A percentile compares a stretch with the other conserved stretches of the same genome.
Evolutionary conservation across 2,888 invertebrate species (phyloP).

Genomic region (Drepana falcataria): DNA sequence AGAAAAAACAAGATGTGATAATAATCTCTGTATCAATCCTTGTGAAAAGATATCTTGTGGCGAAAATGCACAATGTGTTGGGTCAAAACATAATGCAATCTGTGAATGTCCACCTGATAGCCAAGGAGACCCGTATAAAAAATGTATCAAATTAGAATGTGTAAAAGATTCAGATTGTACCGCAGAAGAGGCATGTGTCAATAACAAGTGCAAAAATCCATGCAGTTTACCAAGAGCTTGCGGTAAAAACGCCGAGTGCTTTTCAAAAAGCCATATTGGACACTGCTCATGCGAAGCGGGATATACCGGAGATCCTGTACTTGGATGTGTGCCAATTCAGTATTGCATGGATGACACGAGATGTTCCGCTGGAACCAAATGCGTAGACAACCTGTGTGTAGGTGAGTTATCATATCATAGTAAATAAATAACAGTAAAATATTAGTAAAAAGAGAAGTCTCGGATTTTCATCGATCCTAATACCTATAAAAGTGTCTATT

Average conservation of each 20-base stretch:
- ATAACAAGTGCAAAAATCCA: conserved; percentile 89
- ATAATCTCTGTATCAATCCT: conserved; percentile 87
- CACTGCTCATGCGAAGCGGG: conserved; percentile 91
- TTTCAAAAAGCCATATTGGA: conserved; percentile 87
- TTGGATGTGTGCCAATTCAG: conserved; percentile 90
- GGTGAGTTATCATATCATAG: conserved; percentile 62
- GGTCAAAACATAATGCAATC: conserved; percentile 82
- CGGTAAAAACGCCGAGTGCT: conserved; percentile 88
- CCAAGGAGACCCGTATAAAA: conserved; percentile 85
- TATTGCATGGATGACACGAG: conserved; percentile 89
- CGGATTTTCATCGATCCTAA: too few relatives aligned
- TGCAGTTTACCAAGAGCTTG: conserved; percentile 90
- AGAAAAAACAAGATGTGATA: conserved; percentile 84
- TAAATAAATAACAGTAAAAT: conserved; percentile 1
- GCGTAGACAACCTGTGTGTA: conserved; percentile 88
- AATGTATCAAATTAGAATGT: conserved; percentile 88
- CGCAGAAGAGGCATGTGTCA: conserved; percentile 84
- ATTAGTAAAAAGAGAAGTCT: too few relatives aligned
- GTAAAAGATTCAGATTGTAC: conserved; percentile 87
- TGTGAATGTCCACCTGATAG: conserved; percentile 88
- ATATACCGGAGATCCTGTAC: conserved; percentile 90
- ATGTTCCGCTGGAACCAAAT: conserved; percentile 90
- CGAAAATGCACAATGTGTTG: conserved; percentile 85
- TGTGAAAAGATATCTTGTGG: conserved; percentile 86
- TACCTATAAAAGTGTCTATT: too few relatives aligned